Evolutionary conservation across 2,888 invertebrate genomes (phyloP).

Genomic region (Melanchra persicariae): DNA sequence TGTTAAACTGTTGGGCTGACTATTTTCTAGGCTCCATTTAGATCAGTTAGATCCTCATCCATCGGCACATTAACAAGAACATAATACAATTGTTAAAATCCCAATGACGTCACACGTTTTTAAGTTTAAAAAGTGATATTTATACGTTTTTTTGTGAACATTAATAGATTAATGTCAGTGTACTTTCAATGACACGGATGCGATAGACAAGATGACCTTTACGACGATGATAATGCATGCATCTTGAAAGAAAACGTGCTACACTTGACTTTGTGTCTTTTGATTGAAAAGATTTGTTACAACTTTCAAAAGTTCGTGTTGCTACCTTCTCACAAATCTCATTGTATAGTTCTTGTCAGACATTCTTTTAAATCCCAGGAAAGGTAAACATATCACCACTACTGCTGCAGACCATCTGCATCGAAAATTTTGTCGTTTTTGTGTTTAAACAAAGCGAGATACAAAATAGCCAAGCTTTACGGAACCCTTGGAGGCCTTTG

Average conservation of each 20-base stretch:
- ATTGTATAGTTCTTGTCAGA: not conserved
- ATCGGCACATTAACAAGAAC: not conserved
- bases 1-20: too few species aligned
- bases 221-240: constrained; percentile 20
- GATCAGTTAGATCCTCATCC: too few species aligned
- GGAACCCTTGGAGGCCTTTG: not conserved
- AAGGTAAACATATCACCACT: not conserved
- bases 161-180: constrained; percentile 5
- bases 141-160: not conserved
- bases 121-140: not conserved
- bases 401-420: not conserved
- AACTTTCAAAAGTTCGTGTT: not conserved
- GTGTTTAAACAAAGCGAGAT: not conserved
- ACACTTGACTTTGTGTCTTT: constrained; percentile 34
- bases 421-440: not conserved
- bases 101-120: constrained; percentile 5
- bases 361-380: not conserved
- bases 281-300: not conserved
- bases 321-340: too few species aligned
- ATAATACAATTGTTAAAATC: not conserved
- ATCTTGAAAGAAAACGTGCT: constrained; percentile 11
- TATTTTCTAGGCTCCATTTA: too few species aligned
- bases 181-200: constrained; percentile 46
- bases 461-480: not conserved
- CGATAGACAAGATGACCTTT: constrained; percentile 41